Evolutionary conservation across 2,797 vertebrate genomes (phyloP).

Genomic region (Melanogrammus aeglefinus): DNA sequence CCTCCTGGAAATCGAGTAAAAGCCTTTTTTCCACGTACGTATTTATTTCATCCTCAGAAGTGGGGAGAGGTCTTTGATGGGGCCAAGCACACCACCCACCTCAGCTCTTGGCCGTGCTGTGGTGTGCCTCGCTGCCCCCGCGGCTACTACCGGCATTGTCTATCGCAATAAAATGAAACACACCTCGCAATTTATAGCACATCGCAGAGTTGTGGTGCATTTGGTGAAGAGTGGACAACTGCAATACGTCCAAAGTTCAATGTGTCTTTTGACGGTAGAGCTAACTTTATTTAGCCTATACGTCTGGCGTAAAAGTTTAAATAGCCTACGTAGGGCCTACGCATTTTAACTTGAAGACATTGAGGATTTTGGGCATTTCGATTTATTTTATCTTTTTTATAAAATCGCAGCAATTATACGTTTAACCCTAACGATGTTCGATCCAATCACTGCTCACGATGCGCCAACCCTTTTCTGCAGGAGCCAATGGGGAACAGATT

Average conservation of each 20-base stretch:
- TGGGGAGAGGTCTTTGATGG: not conserved
- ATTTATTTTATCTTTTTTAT: not conserved
- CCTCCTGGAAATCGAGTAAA: slow-evolving; percentile 47
- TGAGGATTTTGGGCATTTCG: no score
- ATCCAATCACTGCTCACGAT: not conserved
- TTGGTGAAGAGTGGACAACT: no score
- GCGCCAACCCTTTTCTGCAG: not conserved
- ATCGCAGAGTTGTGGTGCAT: no score
- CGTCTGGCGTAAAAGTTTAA: no score
- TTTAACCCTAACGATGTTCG: not conserved
- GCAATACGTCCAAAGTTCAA: no score
- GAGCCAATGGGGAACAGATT: not conserved
- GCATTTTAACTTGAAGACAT: no score
- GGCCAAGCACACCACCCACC: not conserved
- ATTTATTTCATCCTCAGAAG: slow-evolving; percentile 54
- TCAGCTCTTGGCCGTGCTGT: not conserved
- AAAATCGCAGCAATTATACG: not conserved
- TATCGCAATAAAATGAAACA: no score
- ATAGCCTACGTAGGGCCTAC: no score
- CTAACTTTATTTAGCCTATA: no score
- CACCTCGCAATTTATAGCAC: no score
- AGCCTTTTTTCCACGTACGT: slow-evolving; percentile 47
- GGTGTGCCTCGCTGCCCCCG: not conserved
- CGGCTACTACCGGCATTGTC: no score
- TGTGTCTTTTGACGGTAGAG: no score